Evolutionary conservation across 2,797 vertebrate genomes (phyloP).

Genomic region (Xyrichtys novacula): DNA sequence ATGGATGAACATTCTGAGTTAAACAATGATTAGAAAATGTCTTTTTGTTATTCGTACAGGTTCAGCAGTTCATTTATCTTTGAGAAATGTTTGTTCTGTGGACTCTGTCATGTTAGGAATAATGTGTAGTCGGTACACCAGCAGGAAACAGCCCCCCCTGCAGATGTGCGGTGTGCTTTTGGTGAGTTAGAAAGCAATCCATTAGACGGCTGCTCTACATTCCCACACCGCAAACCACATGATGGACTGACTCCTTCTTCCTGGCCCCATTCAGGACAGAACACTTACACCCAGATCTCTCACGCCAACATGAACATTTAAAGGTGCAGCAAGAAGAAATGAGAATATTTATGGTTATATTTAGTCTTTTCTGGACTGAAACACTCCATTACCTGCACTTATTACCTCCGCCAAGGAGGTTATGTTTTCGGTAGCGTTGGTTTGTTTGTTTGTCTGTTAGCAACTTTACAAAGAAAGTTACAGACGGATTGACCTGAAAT

Average conservation of each 20-base stretch:
- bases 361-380: too few relatives aligned
- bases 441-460: too few relatives aligned
- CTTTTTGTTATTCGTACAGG: neutral
- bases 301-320: neutral
- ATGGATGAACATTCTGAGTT: neutral
- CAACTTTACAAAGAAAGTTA: too few relatives aligned
- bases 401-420: too few relatives aligned
- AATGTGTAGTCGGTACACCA: neutral
- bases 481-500: too few relatives aligned
- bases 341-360: too few relatives aligned
- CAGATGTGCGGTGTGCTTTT: conserved; percentile 14
- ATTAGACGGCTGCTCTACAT: conserved; percentile 26
- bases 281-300: conserved; percentile 1
- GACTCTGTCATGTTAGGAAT: neutral
- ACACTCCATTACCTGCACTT: too few relatives aligned
- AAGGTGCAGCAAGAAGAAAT: too few relatives aligned
- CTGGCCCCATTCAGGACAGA: neutral
- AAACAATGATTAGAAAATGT: neutral
- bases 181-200: conserved; percentile 16
- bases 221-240: conserved; percentile 37
- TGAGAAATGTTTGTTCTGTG: too few relatives aligned
- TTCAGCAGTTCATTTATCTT: neutral
- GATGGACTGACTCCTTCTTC: conserved; percentile 15
- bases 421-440: too few relatives aligned
- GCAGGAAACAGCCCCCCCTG: neutral